phyloP scores from a whole-genome alignment of 2,797 vertebrate genomes.

The Pachyuromys duprasi region DNA sequence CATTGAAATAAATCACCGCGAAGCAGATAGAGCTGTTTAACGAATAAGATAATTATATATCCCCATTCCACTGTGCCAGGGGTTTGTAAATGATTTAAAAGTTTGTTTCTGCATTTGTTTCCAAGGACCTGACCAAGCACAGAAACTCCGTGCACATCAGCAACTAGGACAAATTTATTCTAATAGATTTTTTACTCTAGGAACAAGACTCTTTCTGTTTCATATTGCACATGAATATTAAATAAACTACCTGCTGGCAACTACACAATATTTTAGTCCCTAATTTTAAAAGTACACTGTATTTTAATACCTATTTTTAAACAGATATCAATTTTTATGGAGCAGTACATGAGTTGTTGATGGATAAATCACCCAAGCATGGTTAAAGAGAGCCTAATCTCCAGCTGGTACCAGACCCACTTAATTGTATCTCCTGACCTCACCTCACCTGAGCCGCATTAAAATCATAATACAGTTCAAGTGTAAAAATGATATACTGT shows the following conservation, averaged over 20 bases:
- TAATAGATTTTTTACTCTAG: conserved; percentile 64
- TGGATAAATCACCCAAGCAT: conserved; percentile 99
- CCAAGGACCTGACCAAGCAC: conserved; percentile 64
- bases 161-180: conserved; percentile 21
- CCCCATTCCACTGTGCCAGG: conserved; percentile 7
- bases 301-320: conserved; percentile 97
- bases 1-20: conserved; percentile 68
- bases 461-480: conserved; percentile 99
- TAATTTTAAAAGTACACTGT: conserved; percentile 96
- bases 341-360: conserved; percentile 98
- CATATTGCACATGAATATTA: conserved; percentile 86
- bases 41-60: conserved; percentile 44
- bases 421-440: conserved; percentile 99
- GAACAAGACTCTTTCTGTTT: conserved; percentile 85
- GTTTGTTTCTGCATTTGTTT: conserved; percentile 70
- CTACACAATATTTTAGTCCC: conserved; percentile 92
- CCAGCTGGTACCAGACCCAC: conserved; percentile 98
- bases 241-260: conserved; percentile 94
- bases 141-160: conserved; percentile 46
- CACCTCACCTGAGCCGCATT: conserved; percentile 97
- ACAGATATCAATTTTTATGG: conserved; percentile 98
- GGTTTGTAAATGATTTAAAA: conserved; percentile 61
- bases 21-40: conserved; percentile 61
- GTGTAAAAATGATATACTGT: conserved; percentile 99
- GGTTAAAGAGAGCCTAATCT: conserved; percentile 97